These are phyloP conservation scores for Heliconius sara DNA, from an alignment of 2,888 invertebrate species.

Conservation along the genomic window DNA sequence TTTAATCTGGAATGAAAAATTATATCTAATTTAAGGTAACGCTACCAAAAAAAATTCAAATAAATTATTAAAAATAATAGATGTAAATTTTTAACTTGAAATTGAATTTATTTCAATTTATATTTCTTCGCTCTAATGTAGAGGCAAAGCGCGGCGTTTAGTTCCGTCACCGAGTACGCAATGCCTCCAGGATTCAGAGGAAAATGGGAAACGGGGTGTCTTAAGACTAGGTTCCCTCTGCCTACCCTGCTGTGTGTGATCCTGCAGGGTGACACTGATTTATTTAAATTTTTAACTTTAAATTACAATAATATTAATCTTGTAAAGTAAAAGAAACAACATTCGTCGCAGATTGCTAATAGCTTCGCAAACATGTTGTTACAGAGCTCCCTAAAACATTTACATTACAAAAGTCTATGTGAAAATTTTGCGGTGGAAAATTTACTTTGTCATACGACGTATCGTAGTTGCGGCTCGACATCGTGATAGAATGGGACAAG, in stretches of 20 bases:
- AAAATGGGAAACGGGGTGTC: too few species aligned
- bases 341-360: conserved; percentile 72
- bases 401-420: conserved; percentile 55
- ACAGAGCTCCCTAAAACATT: conserved; percentile 54
- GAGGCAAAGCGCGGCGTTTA: too few species aligned
- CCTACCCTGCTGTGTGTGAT: too few species aligned
- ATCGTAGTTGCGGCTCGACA: conserved; percentile 69
- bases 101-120: too few species aligned
- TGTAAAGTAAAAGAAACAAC: conserved; percentile 47
- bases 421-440: conserved; percentile 72
- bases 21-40: background rate
- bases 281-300: background rate
- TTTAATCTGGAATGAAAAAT: conserved; percentile 32
- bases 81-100: background rate
- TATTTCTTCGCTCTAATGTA: too few species aligned
- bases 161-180: too few species aligned
- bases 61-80: background rate
- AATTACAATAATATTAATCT: conserved; percentile 19
- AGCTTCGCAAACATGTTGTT: conserved; percentile 71
- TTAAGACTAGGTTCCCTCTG: too few species aligned
- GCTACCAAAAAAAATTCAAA: too few species aligned
- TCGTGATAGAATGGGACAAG: conserved; percentile 65
- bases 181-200: too few species aligned
- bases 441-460: conserved; percentile 74
- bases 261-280: too few species aligned